Base-by-base conservation (phyloP, 37 sponge, comb jelly and placozoan species). In the Cliona cf. orientalis region DNA sequence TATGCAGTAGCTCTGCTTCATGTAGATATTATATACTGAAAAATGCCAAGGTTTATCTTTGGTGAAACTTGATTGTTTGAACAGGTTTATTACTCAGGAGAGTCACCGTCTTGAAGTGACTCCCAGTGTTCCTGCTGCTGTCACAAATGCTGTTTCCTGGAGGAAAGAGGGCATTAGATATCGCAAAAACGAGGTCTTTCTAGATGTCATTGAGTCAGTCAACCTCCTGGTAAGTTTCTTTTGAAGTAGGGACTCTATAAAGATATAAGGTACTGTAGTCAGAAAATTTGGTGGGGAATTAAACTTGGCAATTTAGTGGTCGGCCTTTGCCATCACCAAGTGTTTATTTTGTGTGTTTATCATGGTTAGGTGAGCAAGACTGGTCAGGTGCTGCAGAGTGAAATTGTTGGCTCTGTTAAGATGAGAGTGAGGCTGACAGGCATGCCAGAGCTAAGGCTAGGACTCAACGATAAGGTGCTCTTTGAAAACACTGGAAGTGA, bases 101-200 rank as follows among this genome's bases (percentile, higher is more conserved):
- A 49, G 93, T 42, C 99, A 96, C 65, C 93, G 91, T 66, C 71
- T 98, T 82, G 96, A 92, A 69, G 55, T 91, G 5, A 90, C 92
- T 37, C 99, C 99, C 14, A 70, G 91, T 19, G 80, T 92, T 33
- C 99, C 99, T 11, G 84, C 94, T 11, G 97, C 99, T n/a, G 94
- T 98, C 42, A 98, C 99, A n/a, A 98, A 98, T 67, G 99, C 99
- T n/a, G 99, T 98, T 49, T 96, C 96, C 28, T 98, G 99, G 99
- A 86, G 99, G 60, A 89, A 84, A 39, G 96, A 98, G 58, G 92
- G 92, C 26, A 91, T 98, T 70, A 84, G 75, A 49, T 91, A 98
- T 68, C 74, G 99, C 7, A 98, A 98, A 88, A 96, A 98, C 69
- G 99, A 98, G 76, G 96, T 95, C 61, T 98, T 98, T 80, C 83